phyloP scores from a whole-genome alignment of 2,797 vertebrate species.

The Sciurus vulgaris region DNA sequence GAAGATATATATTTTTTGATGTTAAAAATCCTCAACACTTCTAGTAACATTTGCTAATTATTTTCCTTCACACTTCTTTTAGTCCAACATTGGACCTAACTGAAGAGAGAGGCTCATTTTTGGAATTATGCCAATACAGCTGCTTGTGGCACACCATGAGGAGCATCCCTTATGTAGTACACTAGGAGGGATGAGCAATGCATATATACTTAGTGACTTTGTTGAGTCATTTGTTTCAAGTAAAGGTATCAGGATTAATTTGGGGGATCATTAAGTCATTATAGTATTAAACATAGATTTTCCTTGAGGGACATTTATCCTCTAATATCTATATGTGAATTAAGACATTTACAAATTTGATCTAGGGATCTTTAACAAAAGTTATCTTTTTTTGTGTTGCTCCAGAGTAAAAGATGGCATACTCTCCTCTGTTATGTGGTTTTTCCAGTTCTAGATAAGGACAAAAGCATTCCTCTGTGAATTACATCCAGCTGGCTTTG shows the following conservation, averaged over 20 bases:
- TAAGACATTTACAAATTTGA: slow-evolving; percentile 30
- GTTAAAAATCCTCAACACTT: neutral
- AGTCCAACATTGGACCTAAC: neutral
- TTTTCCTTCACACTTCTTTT: slow-evolving; percentile 4
- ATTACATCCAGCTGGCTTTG: neutral
- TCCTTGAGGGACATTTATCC: neutral
- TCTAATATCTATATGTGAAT: neutral
- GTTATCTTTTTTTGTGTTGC: neutral
- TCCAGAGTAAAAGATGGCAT: neutral
- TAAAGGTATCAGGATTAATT: neutral
- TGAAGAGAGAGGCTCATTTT: neutral
- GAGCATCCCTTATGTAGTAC: neutral
- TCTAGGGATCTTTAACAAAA: neutral
- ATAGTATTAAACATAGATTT: neutral
- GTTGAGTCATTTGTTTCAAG: slow-evolving; percentile 25
- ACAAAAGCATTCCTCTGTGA: neutral
- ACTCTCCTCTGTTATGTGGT: neutral
- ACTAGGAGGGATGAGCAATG: no score
- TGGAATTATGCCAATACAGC: neutral
- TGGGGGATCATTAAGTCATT: slow-evolving; percentile 6
- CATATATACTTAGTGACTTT: neutral
- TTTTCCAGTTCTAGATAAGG: neutral
- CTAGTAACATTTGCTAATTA: neutral
- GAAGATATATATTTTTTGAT: neutral
- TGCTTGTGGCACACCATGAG: neutral